A percentile compares a stretch with the other conserved stretches of the same genome.
These are phyloP conservation scores for Nasonia longicornis DNA, from an alignment of 1,140 invertebrate species.

Conservation along the genomic window DNA sequence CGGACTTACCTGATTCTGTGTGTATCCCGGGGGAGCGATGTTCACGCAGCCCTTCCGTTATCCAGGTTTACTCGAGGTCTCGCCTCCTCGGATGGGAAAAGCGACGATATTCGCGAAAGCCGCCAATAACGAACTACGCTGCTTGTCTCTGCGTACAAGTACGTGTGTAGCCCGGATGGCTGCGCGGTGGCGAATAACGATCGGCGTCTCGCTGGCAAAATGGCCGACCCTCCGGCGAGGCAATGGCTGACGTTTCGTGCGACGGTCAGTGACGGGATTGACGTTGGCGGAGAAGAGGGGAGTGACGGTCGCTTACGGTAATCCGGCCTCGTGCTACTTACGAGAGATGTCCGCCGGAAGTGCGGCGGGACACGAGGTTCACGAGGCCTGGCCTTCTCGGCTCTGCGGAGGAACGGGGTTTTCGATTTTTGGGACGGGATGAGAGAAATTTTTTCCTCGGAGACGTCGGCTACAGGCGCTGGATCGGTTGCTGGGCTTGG, in stretches of 20 bases:
- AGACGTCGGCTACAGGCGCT: too few species aligned
- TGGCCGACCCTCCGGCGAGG: conserved; percentile 15
- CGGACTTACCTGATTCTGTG: conserved; percentile 33
- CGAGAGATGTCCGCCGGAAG: neutral
- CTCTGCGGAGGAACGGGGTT: neutral
- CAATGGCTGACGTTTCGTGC: neutral
- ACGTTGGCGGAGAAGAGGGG: too few species aligned
- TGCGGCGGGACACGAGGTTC: neutral
- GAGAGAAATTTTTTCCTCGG: neutral
- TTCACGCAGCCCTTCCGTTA: neutral
- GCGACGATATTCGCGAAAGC: neutral
- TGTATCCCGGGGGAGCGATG: neutral
- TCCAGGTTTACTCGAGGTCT: neutral
- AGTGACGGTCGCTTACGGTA: neutral
- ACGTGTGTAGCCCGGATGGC: neutral
- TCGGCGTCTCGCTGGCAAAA: conserved; percentile 41
- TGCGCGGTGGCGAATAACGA: conserved; percentile 43
- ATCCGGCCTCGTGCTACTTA: neutral
- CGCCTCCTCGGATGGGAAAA: neutral
- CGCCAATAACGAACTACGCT: neutral
- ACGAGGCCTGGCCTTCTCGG: neutral
- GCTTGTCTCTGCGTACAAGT: neutral
- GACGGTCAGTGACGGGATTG: neutral
- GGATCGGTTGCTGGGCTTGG: too few species aligned
- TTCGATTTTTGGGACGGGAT: neutral